Base-by-base conservation (phyloP, 2,888 invertebrate genomes). In the Apodemia zela region DNA sequence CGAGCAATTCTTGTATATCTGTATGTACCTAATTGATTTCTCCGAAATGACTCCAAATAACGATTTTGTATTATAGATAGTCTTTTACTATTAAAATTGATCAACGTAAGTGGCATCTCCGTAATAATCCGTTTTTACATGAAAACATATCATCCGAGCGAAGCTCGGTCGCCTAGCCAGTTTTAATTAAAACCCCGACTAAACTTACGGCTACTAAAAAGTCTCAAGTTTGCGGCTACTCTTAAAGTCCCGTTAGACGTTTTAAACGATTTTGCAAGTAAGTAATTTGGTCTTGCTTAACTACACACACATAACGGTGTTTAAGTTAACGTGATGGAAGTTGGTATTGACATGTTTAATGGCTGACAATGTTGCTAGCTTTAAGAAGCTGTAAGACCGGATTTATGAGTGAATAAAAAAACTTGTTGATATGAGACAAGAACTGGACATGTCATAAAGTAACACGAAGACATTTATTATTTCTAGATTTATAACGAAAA, bases 241-340 rank as follows among this genome's bases (percentile, higher is more conserved):
- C 54, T 54, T 15, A 54, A 54, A 15, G 7, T 25, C 21, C 54
- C 54, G 54, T 57, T 57, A 57, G 54, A 29, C 54, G 21, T 13
- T 29, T 42, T 21, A 57, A 57, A 57, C 54, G 25, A 25, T 54
- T 25, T 54, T 47, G 45, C 45, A 47, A 57, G 54, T 21, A 54
- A 54, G 54, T 57, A 57, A 57, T 57, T 57, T 57, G 54, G 54
- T 57, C 54, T 57, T 57, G 54, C 54, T 57, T 57, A 57, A 57
- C 54, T 57, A 57, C 29, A 29, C 54, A 57, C 45, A 25, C 54
- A 25, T 54, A 54, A 54, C 54, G 54, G 54, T 54, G 45, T n/a
- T 45, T 54, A 51, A 51, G 18, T 51, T 51, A 54, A 21, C 25
- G 54, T 29, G 57, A n/a, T 29, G 57, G 57, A 57, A 57, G 57